Percentiles rank a stretch among this genome's conserved stretches.
Conservation (phyloP, 2,113 vertebrate genomes). For the Meriones unguiculatus region DNA sequence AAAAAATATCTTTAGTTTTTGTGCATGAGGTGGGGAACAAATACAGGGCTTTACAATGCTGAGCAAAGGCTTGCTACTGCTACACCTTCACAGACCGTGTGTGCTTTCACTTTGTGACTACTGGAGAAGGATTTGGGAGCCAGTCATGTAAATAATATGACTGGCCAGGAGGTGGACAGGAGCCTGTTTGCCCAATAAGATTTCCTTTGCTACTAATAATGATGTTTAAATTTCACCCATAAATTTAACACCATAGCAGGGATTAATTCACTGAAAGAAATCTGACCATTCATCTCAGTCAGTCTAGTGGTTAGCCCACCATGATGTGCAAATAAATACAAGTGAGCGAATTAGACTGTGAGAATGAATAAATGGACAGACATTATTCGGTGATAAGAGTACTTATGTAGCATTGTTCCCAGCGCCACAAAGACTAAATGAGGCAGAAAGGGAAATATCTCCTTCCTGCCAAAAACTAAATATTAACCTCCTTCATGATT, state of each 20-base stretch:
- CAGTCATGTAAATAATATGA: not conserved
- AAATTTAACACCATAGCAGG: not conserved
- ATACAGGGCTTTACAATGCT: not conserved
- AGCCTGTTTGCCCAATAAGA: not conserved
- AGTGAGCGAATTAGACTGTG: not conserved
- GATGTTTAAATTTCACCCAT: slow-evolving; percentile 19
- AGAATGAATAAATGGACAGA: not conserved
- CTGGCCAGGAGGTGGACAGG: not conserved
- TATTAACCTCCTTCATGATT: slow-evolving; percentile 1
- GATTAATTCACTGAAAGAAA: slow-evolving; percentile 22
- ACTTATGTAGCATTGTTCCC: not conserved
- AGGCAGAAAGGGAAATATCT: slow-evolving; percentile 21
- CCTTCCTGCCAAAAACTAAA: not conserved
- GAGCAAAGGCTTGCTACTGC: not conserved
- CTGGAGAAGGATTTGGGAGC: not conserved
- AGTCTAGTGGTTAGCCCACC: slow-evolving; percentile 5
- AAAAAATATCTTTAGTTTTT: not conserved
- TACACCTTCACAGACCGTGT: not conserved
- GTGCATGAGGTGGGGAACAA: not conserved
- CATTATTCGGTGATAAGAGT: not conserved
- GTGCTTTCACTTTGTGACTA: not conserved
- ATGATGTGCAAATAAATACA: not conserved
- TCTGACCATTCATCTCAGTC: not conserved
- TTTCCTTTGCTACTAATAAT: not conserved
- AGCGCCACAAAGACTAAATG: not conserved